Conservation (phyloP, 2,797 vertebrate genomes). For the Mionectes olivaceus region DNA sequence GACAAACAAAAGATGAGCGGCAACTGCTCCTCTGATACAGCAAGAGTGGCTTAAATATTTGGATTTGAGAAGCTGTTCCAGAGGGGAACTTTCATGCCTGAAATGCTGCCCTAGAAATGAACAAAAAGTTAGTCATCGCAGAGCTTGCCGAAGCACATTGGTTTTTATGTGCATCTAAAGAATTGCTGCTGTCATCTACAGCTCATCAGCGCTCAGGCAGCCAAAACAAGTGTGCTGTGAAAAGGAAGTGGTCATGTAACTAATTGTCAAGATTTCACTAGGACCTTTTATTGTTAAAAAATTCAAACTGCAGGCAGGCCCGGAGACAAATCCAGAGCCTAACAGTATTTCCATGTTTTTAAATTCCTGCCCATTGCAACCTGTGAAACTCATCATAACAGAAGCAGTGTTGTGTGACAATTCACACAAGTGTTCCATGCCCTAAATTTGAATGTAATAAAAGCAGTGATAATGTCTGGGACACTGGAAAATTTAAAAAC, state of each 20-base stretch:
- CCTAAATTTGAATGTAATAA: background rate
- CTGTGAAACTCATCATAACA: slow-evolving; percentile 17
- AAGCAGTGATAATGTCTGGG: background rate
- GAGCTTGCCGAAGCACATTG: background rate
- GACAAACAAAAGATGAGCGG: background rate
- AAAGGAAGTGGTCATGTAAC: background rate
- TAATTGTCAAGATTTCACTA: background rate
- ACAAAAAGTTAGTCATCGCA: background rate
- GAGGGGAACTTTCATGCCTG: background rate
- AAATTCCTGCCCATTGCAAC: background rate
- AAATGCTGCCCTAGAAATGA: background rate
- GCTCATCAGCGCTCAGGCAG: background rate
- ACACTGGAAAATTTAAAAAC: background rate
- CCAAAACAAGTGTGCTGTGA: background rate
- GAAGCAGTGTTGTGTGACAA: background rate
- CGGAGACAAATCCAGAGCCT: background rate
- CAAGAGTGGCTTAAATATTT: background rate
- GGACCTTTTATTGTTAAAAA: background rate
- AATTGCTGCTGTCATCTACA: background rate
- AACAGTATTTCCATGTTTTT: background rate
- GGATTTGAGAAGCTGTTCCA: background rate
- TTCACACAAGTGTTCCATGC: background rate
- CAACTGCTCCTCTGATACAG: background rate
- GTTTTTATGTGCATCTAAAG: background rate
- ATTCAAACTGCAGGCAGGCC: background rate